phyloP scores from a whole-genome alignment of 2,888 invertebrate genomes.

The Epistrophe grossulariae region DNA sequence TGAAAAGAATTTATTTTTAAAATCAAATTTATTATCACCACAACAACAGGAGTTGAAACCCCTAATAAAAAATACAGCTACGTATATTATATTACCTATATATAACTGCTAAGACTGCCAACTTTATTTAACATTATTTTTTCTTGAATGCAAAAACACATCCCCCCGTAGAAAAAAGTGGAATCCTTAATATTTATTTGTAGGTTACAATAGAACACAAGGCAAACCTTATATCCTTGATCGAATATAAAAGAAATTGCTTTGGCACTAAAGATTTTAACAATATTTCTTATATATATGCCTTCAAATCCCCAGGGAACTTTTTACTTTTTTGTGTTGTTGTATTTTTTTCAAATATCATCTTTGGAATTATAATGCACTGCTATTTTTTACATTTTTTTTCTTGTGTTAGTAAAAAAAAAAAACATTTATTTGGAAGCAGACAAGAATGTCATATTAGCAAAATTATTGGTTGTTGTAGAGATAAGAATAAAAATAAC shows the following conservation, averaged over 20 bases:
- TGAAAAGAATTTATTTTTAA: slow-evolving; percentile 69
- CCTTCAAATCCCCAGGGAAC: slow-evolving; percentile 56
- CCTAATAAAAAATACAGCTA: slow-evolving; percentile 65
- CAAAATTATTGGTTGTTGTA: slow-evolving; percentile 71
- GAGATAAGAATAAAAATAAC: slow-evolving; percentile 69
- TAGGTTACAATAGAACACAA: slow-evolving; percentile 31
- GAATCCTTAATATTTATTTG: slow-evolving; percentile 34
- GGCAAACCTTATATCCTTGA: slow-evolving; percentile 59
- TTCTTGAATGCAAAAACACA: background rate
- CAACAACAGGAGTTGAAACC: slow-evolving; percentile 65
- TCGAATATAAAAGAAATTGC: slow-evolving; percentile 74
- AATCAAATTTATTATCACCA: slow-evolving; percentile 73
- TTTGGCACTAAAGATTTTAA: slow-evolving; percentile 71
- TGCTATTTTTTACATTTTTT: slow-evolving; percentile 61
- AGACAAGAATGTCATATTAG: slow-evolving; percentile 73
- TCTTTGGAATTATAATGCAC: slow-evolving; percentile 65
- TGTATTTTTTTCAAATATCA: slow-evolving; percentile 49
- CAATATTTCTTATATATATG: slow-evolving; percentile 46
- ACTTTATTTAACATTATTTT: slow-evolving; percentile 5
- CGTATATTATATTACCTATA: slow-evolving; percentile 58
- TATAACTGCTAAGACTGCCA: slow-evolving; percentile 1
- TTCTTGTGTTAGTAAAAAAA: slow-evolving; percentile 4
- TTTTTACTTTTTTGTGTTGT: slow-evolving; percentile 20
- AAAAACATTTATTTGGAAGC: slow-evolving; percentile 41
- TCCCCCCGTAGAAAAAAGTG: background rate